A percentile compares a stretch with the other conserved stretches of the same genome.
Conservation (phyloP, 2,888 invertebrate species). For the Schizaphis graminum region DNA sequence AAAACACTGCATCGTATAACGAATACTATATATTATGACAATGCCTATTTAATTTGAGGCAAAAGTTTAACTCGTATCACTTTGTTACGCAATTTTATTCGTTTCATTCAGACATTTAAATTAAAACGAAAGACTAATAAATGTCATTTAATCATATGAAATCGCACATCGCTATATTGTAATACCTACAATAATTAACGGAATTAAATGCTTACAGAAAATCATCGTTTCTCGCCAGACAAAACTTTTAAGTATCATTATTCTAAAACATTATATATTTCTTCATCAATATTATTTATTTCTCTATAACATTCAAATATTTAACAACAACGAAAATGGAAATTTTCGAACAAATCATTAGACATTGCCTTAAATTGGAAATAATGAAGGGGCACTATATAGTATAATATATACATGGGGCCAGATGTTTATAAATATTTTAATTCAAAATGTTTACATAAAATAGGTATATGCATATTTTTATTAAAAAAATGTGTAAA, state of each 20-base stretch:
- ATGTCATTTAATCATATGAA: neutral
- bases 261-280: neutral
- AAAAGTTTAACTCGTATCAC: neutral
- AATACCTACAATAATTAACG: neutral
- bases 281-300: neutral
- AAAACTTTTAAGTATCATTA: neutral
- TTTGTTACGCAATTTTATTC: neutral
- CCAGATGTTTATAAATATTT: conserved; percentile 5
- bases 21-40: neutral
- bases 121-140: neutral
- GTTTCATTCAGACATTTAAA: neutral
- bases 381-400: neutral
- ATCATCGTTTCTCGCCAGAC: neutral
- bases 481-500: neutral
- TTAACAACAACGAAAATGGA: neutral
- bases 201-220: neutral
- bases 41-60: neutral
- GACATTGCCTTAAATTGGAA: neutral
- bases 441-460: neutral
- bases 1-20: neutral
- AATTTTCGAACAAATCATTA: neutral
- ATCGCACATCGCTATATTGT: neutral
- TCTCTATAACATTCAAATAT: neutral
- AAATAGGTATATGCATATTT: neutral
- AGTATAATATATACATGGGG: neutral